Percentiles rank a stretch among this genome's conserved stretches.
Conservation (phyloP, 1,140 invertebrate species). For the Stratiolaelaps scimitus region DNA sequence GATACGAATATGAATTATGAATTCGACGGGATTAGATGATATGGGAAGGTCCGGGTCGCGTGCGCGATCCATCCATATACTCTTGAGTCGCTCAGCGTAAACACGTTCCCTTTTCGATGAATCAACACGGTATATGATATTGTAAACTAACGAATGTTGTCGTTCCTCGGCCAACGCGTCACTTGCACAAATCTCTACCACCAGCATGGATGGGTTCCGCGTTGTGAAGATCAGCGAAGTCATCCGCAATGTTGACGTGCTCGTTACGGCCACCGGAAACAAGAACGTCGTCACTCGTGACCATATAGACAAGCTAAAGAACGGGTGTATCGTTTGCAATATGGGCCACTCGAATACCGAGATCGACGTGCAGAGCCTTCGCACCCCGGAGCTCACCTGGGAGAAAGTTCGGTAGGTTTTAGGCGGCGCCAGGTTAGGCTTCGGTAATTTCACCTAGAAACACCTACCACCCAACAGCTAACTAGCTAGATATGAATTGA, state of each 20-base stretch:
- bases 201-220: constrained; percentile 89
- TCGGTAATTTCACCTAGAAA: too few relatives aligned
- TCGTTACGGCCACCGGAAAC: constrained; percentile 82
- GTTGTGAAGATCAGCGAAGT: constrained; percentile 86
- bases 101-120: too few relatives aligned
- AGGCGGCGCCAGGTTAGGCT: too few relatives aligned
- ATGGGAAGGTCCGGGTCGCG: too few relatives aligned
- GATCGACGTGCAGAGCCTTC: constrained; percentile 85
- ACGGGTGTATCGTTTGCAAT: constrained; percentile 88
- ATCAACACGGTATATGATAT: too few relatives aligned
- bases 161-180: constrained; percentile 23
- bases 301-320: constrained; percentile 94
- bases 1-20: too few relatives aligned
- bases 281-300: constrained; percentile 89
- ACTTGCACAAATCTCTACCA: constrained; percentile 37
- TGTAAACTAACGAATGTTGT: too few relatives aligned
- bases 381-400: constrained; percentile 87
- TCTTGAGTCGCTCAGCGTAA: too few relatives aligned
- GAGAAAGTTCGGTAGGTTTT: constrained; percentile 67
- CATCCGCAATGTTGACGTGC: constrained; percentile 81
- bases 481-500: too few relatives aligned
- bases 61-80: too few relatives aligned
- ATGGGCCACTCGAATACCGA: constrained; percentile 98
- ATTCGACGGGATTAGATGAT: too few relatives aligned
- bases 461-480: too few relatives aligned